A percentile compares a stretch with the other conserved stretches of the same genome.
Evolutionary conservation across 2,888 invertebrate species (phyloP).

Genomic region (Drosophila stalkeri): DNA sequence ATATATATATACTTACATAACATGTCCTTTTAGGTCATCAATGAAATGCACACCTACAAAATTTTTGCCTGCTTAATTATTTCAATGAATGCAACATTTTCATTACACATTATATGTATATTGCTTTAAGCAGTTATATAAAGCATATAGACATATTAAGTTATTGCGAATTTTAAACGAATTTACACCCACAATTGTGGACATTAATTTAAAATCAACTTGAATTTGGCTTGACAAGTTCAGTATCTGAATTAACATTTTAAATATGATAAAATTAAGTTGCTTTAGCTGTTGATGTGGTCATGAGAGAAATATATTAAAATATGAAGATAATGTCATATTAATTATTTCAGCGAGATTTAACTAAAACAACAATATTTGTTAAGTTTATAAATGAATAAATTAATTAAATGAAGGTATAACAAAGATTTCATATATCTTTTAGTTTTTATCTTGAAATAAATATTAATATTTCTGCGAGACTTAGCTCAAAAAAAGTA

Average conservation of each 20-base stretch:
- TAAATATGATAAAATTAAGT: neutral
- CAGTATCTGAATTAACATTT: neutral
- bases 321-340: no score
- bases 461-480: no score
- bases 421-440: no score
- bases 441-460: no score
- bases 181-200: no score
- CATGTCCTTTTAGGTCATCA: slow-evolving; percentile 59
- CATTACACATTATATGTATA: slow-evolving; percentile 16
- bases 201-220: neutral
- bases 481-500: no score
- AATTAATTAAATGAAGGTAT: no score
- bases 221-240: neutral
- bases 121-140: neutral
- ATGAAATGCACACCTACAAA: slow-evolving; percentile 58
- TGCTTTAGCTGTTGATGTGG: neutral
- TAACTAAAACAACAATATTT: no score
- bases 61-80: slow-evolving; percentile 68
- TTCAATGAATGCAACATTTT: slow-evolving; percentile 63
- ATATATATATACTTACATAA: neutral
- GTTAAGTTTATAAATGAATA: no score
- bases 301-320: no score
- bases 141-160: neutral
- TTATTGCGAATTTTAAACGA: neutral
- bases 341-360: no score